Conservation (phyloP, 2,888 invertebrate species). For the Phengaris alcon region DNA sequence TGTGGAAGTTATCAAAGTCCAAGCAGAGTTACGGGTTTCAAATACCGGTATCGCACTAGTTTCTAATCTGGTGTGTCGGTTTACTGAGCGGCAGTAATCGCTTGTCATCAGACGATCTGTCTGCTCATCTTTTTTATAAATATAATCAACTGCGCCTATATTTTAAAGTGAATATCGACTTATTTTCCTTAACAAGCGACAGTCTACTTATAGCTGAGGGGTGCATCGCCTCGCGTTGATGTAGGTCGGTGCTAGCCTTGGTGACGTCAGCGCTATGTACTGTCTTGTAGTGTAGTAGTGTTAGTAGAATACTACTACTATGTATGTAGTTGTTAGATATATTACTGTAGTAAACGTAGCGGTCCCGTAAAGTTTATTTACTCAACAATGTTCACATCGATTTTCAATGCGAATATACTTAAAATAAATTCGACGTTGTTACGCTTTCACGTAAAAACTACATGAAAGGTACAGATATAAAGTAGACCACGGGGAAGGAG, state of each 20-base stretch:
- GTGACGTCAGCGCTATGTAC: conserved; percentile 41
- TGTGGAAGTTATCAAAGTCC: too few relatives aligned
- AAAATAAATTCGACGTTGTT: too few relatives aligned
- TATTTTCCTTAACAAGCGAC: conserved; percentile 40
- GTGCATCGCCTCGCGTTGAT: conserved; percentile 61
- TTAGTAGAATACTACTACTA: not conserved
- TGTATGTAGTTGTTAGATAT: not conserved
- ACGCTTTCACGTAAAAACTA: too few relatives aligned
- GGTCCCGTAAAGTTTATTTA: too few relatives aligned
- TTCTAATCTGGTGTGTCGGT: not conserved
- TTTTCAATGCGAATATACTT: too few relatives aligned
- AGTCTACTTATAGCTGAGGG: conserved; percentile 59
- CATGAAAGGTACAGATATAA: too few relatives aligned
- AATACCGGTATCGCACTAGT: not conserved
- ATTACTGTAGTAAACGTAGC: not conserved
- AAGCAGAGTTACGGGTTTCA: too few relatives aligned
- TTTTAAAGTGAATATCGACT: conserved; percentile 37
- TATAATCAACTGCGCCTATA: conserved; percentile 5
- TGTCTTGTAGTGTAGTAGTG: conserved; percentile 24
- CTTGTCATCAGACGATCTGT: not conserved
- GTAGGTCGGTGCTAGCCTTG: conserved; percentile 60
- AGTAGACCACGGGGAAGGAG: too few relatives aligned
- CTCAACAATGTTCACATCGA: too few relatives aligned
- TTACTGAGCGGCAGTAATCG: not conserved
- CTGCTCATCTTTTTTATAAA: not conserved